phyloP scores from a whole-genome alignment of 2,113 vertebrate species.

The Mionectes macconnelli region DNA sequence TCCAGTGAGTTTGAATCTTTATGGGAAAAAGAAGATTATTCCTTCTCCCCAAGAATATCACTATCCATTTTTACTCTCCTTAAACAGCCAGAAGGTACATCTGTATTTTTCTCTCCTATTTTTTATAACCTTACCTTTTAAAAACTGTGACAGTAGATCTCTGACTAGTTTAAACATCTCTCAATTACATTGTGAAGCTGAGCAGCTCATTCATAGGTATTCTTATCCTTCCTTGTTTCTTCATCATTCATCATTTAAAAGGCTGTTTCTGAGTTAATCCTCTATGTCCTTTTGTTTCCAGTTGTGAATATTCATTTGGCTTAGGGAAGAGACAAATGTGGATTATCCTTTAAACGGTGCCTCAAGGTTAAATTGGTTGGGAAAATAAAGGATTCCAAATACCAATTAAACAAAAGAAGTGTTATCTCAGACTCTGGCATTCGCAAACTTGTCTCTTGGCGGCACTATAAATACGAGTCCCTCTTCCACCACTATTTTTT shows the following conservation, averaged over 20 bases:
- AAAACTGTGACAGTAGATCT: background rate
- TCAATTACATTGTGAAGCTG: background rate
- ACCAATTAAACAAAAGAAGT: background rate
- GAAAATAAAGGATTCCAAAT: constrained; percentile 28
- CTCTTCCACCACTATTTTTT: background rate
- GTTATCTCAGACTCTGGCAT: background rate
- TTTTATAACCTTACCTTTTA: background rate
- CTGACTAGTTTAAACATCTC: constrained; percentile 23
- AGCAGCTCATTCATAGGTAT: constrained; percentile 12
- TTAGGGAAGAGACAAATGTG: background rate
- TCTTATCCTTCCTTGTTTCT: background rate
- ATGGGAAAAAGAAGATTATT: background rate
- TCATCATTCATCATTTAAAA: constrained; percentile 49
- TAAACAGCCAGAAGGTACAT: background rate
- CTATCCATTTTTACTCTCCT: background rate
- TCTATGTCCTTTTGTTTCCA: constrained; percentile 28
- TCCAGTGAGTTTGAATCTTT: background rate
- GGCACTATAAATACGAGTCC: background rate
- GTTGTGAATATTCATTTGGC: constrained; percentile 21
- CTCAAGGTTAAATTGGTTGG: background rate
- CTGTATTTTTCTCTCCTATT: background rate
- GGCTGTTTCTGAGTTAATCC: constrained; percentile 34
- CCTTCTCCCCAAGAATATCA: background rate
- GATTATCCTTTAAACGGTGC: background rate
- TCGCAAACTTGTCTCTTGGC: background rate